Evolutionary conservation across 2,113 vertebrate species (phyloP), one percentile per base, ranked within the genome.

Genomic region (Pseudois nayaur): DNA sequence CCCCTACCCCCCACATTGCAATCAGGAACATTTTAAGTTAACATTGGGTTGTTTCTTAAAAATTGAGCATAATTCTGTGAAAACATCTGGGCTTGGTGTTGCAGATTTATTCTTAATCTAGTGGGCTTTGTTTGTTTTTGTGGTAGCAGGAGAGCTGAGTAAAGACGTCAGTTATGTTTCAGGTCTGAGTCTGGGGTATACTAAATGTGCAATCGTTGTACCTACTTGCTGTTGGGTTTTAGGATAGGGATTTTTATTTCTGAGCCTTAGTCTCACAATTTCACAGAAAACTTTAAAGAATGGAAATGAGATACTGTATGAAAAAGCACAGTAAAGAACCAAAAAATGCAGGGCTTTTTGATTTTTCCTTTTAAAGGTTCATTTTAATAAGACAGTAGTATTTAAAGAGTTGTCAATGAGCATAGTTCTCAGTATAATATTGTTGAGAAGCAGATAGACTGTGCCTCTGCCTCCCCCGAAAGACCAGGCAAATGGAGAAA

Each of bases 31-130:
- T 17, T 57, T 90, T 97, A 92, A 90, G 45, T 94, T 94, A 60
- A 67, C 81, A 84, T 17, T 89, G 89, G 48, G 62, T 97, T 93
- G 23, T 96, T 93, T 95, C 93, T 95, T 84, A 90, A 92, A 96
- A 83, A 91, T 71, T 59, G 50, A 93, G 50, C 10, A 45, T 76
- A 92, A 76, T 89, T 97, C 23, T 91, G 12, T 57, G 93, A 95
- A 90, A 27, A 33, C 31, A 55, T 89, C 45, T 95, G 74, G 57
- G 25, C 29, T 90, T 94, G 50, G 31, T 91, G 11, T 82, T 85
- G 12, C 9, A 79, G 59, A 57, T 85, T 57, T 91, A 13, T 83
- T 89, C 25, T 84, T 76, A 36, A 64, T 93, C 71, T 52, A 88
- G 16, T 88, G 48, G 78, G n/a, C 40, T n/a, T 88, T 52, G 31